Conservation (phyloP, 2,113 vertebrate genomes). For the Ammospiza nelsoni region DNA sequence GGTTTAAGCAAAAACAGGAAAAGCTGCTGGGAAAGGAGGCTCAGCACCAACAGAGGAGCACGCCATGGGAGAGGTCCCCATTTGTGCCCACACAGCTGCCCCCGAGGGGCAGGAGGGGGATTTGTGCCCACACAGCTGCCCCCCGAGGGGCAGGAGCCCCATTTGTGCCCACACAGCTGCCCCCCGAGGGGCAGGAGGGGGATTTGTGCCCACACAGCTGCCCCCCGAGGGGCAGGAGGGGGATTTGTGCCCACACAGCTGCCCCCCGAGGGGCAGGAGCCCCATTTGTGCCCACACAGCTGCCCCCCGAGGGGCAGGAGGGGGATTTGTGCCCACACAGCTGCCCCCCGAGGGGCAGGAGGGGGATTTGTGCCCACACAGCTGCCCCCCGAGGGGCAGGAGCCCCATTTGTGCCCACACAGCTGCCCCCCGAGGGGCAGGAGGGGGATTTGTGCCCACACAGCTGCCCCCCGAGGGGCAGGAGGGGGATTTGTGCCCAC, state of each 20-base stretch:
- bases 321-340: background rate
- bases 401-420: background rate
- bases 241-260: background rate
- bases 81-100: background rate
- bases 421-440: background rate
- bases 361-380: background rate
- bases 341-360: background rate
- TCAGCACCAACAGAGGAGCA: background rate
- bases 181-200: fast-evolving
- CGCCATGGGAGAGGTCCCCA: background rate
- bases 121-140: background rate
- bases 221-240: background rate
- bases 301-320: background rate
- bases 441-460: background rate
- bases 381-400: background rate
- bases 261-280: background rate
- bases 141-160: fast-evolving
- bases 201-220: background rate
- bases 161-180: background rate
- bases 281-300: background rate
- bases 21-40: background rate
- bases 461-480: background rate
- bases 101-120: background rate
- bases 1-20: background rate
- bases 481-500: background rate